Base-by-base conservation (phyloP, 2,113 vertebrate genomes). In the Catharus minimus region DNA sequence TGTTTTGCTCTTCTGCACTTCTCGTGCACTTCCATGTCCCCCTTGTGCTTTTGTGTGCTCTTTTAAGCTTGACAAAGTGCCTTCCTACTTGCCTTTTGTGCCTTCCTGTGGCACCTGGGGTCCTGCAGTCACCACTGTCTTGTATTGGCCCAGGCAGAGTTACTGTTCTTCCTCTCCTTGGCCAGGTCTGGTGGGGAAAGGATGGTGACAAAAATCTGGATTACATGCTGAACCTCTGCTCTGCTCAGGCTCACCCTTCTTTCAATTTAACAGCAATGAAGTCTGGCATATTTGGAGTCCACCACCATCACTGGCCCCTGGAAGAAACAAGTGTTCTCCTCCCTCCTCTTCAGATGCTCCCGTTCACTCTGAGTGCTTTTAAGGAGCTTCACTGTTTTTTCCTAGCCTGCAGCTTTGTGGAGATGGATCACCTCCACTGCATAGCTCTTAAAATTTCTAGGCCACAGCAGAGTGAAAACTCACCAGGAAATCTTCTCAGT, bases 401-500 rank as follows among this genome's bases (percentile, higher is more conserved):
- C 83, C 86, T 94, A 93, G 95, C 93, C 93, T 92, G 90, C 83
- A 94, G 95, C 93, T 78, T 93, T 95, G 83, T 95, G 91, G 91
- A 89, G 86, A 93, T 86, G 88, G 90, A 94, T 87, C 1, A 2
- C 82, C 86, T 95, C 90, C 86, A 58, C 53, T 71, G 41, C 86
- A 75, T 78, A 94, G 86, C 92, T 94, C 77, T 86, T 78, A 90
- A 78, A 67, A 39, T 95, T 95, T 96, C 86, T 93, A 95, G 92
- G 94, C 95, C 90, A 75, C 83, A 94, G 88, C 77, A 57, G 92
- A 93, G 66, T 5, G 24, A 94, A 92, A 86, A 62, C 94, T 95
- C 88, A 94, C 94, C 92, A 95, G 90, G 92, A 95, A 95, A 94
- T 95, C 82, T 68, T 94, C 92, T 95, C 92, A 90, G 92, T 95